Evolutionary conservation across 2,888 invertebrate genomes (phyloP).

Genomic region (Cerastis leucographa): DNA sequence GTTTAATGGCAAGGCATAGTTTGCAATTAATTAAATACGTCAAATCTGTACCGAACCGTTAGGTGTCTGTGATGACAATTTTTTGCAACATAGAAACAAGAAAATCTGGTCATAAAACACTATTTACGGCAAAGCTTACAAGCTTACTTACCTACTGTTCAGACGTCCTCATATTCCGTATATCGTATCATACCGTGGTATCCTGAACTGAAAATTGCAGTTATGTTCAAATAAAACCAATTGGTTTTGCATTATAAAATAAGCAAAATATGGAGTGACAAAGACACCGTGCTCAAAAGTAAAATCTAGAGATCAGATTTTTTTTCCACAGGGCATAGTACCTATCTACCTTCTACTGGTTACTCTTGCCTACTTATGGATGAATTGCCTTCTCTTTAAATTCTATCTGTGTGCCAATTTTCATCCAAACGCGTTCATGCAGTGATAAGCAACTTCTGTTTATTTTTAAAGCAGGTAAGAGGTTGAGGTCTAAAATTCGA

Average conservation of each 20-base stretch:
- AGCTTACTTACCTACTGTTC: conserved; percentile 8
- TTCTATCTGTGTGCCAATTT: not conserved
- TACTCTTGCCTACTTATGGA: no score
- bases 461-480: not conserved
- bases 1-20: not conserved
- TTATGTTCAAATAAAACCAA: conserved; percentile 22
- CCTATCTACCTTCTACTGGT: not conserved
- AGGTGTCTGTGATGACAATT: conserved; percentile 37
- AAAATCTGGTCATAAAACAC: conserved; percentile 54
- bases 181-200: conserved; percentile 30
- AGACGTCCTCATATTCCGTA: conserved; percentile 35
- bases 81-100: conserved; percentile 57
- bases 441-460: not conserved
- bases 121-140: conserved; percentile 33
- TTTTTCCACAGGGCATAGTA: not conserved
- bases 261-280: not conserved
- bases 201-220: conserved; percentile 57
- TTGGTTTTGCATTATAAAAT: not conserved
- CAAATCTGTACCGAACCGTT: conserved; percentile 60
- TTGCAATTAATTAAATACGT: conserved; percentile 15
- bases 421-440: not conserved
- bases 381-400: not conserved
- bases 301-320: not conserved
- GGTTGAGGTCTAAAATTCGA: not conserved
- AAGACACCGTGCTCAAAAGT: not conserved